Evolutionary conservation across 1,140 invertebrate species (phyloP), one percentile per base, ranked within the genome.

Genomic region (Drosophila bocki): DNA sequence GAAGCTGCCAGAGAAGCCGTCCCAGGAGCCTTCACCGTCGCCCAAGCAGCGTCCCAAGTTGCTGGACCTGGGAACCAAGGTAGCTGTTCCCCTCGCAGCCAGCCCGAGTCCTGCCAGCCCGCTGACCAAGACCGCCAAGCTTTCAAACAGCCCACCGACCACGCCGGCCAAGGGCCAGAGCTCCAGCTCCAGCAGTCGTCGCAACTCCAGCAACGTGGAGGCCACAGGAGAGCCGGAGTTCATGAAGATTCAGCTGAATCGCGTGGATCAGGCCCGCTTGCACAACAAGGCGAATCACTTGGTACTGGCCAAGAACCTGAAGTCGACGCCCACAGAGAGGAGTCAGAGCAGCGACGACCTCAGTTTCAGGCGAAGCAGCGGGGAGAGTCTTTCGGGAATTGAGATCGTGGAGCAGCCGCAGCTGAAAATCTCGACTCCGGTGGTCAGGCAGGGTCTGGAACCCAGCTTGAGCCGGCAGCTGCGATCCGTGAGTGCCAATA

Each of bases 161-260:
- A 82, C 65, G 7, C 81, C 77, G 7, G 47, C 37, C 41, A 88
- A 84, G 29, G 13, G 13, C 8, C 67, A 70, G 33, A 39, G 35
- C 65, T 57, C 39, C 44, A 19, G 29, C 45, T 48, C 32, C 42
- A 63, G 15, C 42, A 83, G 64, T 54, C 75, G 71, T 0, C 76
- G 80, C 19, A 80, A 69, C 17, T 75, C 84, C n/a, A 72, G 42
- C 39, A 69, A 75, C 19, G 67, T 72, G 54, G 75, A 80, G 42
- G 5, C 7, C 17, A 15, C 58, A 4, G 41, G 42, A 3, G 93
- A 96, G n/a, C 95, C 95, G 3, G 95, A 96, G 92, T 96, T 96
- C 84, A 93, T 96, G 75, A 94, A 95, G 75, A 95, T 96, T 53
- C 95, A 96, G 84, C 82, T 96, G 51, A 96, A 96, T 69, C 95